Base-by-base conservation (phyloP, 2,797 vertebrate genomes). In the Propithecus perrieri region DNA sequence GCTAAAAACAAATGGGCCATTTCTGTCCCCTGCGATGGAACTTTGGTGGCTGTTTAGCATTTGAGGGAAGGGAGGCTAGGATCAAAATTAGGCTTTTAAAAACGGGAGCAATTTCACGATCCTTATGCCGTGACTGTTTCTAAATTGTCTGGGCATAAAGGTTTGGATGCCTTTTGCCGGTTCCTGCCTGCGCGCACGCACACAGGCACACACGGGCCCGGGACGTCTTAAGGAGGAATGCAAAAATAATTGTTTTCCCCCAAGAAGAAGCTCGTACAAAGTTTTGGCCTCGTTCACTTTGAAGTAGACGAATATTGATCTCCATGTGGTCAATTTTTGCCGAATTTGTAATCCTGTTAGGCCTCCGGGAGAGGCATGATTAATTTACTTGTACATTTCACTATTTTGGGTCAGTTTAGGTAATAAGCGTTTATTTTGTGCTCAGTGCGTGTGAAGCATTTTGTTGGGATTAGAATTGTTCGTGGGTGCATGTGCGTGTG, bases 321-420 rank as follows among this genome's bases (percentile, higher is more conserved):
- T 92, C 76, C 0, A 4, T 22, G 38, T 59, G 89, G 83, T 90
- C 92, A 92, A 30, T 91, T 94, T 97, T 95, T 80, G 87, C 81
- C 8, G 72, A 92, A 90, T 97, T 95, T 93, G 96, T 97, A 87
- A 93, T 97, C 94, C 92, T 63, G 83, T 88, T 88, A 83, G 87
- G 81, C 79, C 87, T 85, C 76, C 0, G 0, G 90, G 96, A 85
- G 72, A 95, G 92, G 74, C 72, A 33, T 59, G 84, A 83, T 94
- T 92, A 92, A 91, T 96, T 94, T 85, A 86, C 93, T 89, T 84
- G 95, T 84, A 33, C 33, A 4, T 94, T 95, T 97, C 83, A 72
- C 72, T 75, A 17, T 95, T 96, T 85, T 26, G 95, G 92, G 63
- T 95, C 86, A 15, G 88, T 92, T 79, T 96, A 63, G 94, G 92